Evolutionary conservation across 2,113 vertebrate species (phyloP).

Genomic region (Campylomormyrus numenius): DNA sequence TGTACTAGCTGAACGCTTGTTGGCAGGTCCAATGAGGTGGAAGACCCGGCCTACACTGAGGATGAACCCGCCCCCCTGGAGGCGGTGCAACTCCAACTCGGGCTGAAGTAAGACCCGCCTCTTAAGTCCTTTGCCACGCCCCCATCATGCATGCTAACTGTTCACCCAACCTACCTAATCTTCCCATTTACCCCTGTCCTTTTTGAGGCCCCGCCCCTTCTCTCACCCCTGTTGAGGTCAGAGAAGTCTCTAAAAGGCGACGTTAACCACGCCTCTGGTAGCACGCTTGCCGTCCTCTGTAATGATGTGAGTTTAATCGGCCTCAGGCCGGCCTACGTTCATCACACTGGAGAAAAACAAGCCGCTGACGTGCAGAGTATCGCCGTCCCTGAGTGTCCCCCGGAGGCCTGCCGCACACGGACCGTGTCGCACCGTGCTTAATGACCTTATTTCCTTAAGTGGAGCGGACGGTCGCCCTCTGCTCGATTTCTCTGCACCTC

Average conservation of each 20-base stretch:
- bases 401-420: not conserved
- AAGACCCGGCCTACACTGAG: slow-evolving; percentile 57
- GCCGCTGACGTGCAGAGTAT: not conserved
- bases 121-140: not conserved
- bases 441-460: not conserved
- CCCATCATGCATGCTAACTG: not conserved
- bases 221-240: not conserved
- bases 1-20: not conserved
- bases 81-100: slow-evolving; percentile 65
- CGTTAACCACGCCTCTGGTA: too few species aligned
- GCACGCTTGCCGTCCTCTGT: not conserved
- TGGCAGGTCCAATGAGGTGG: slow-evolving; percentile 60
- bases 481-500: too few species aligned
- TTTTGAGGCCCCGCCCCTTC: not conserved
- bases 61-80: slow-evolving; percentile 53
- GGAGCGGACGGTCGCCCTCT: not conserved
- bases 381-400: not conserved
- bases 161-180: too few species aligned
- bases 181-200: not conserved
- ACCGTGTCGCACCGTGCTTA: not conserved
- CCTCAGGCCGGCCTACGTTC: not conserved
- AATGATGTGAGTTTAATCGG: not conserved
- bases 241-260: too few species aligned
- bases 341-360: not conserved
- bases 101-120: slow-evolving; percentile 60